Conservation (phyloP, 30 jellyfish, hydroid and myxozoan genomes). For the Haliclystus octoradiatus region DNA sequence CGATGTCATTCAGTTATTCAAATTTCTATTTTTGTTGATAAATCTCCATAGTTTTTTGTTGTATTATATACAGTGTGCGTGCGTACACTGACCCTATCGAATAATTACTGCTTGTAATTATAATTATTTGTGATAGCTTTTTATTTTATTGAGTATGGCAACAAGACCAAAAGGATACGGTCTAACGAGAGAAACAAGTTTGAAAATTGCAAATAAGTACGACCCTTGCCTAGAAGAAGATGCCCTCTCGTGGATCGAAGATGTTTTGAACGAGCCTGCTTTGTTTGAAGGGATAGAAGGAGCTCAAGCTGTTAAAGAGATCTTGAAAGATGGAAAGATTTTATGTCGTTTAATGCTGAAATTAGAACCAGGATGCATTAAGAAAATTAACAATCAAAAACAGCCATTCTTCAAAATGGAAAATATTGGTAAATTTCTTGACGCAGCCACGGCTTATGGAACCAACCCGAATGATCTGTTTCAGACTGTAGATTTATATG, state of each 20-base stretch:
- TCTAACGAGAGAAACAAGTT: conserved; percentile 57
- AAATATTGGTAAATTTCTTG: conserved; percentile 71
- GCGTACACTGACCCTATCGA: too few relatives aligned
- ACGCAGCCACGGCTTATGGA: conserved; percentile 63
- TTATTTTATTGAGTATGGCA: too few relatives aligned
- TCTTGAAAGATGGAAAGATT: conserved; percentile 67
- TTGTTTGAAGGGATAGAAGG: conserved; percentile 49
- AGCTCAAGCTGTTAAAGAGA: conserved; percentile 32
- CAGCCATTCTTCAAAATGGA: conserved; percentile 95
- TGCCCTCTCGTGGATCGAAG: conserved; percentile 93
- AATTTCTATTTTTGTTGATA: neutral
- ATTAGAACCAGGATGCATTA: conserved; percentile 66
- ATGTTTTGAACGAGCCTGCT: conserved; percentile 60
- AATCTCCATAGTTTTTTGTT: too few relatives aligned
- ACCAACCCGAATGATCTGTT: conserved; percentile 44
- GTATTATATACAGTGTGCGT: too few relatives aligned
- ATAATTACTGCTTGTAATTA: too few relatives aligned
- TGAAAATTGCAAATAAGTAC: conserved; percentile 50
- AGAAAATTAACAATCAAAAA: conserved; percentile 58
- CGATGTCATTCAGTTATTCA: too few relatives aligned
- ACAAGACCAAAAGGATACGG: conserved; percentile 88
- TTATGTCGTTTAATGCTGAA: conserved; percentile 52
- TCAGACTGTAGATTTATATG: conserved; percentile 96
- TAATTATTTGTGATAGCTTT: too few relatives aligned
- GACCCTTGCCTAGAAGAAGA: conserved; percentile 57